Base-by-base conservation (phyloP, 2,888 invertebrate genomes). In the Drosophila pegasa region DNA sequence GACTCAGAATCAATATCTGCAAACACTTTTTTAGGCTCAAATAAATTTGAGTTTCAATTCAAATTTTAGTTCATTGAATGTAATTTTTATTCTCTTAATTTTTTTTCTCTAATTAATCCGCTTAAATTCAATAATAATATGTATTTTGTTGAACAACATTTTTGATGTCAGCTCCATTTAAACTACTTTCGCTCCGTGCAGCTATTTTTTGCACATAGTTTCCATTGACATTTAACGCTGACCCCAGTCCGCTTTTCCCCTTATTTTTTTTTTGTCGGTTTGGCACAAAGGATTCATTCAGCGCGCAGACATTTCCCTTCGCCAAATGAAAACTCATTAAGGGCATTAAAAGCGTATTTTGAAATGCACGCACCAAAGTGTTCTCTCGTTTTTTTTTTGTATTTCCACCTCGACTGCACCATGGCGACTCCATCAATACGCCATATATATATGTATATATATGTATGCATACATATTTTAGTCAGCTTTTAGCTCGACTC, bases 371-470 rank as follows among this genome's bases (percentile, higher is more conserved):
- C 79, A 67, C 41, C n/a, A 51, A 48, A 63, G 38, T 64, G 58
- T 47, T 38, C 48, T 55, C 48, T 59, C n/a, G n/a, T 22, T 33
- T 31, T 20, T 47, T 18, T 6, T 16, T 18, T 29, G 5, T 18
- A 14, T 20, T 31, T 33, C 22, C 58, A 55, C 48, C 10, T 65
- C 33, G 50, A 27, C 57, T 58, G 64, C 60, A 35, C 75, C 74
- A 68, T 74, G 76, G 67, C 65, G 69, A 87, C 85, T 88, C 77
- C 75, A 86, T 88, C 88, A 87, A 89, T 84, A 73, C 72, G 70
- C 66, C 75, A 55, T 80, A 47, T 27, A 51, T 54, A 66, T 64
- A 43, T 54, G 48, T 54, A 66, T 64, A 43, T 54, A 68, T 71
- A 29, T 20, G 14, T 27, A n/a, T 33, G 43, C 43, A 69, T 69